These are phyloP conservation scores for Prionace glauca DNA, from an alignment of 2,797 vertebrate genomes.

Conservation along the genomic window DNA sequence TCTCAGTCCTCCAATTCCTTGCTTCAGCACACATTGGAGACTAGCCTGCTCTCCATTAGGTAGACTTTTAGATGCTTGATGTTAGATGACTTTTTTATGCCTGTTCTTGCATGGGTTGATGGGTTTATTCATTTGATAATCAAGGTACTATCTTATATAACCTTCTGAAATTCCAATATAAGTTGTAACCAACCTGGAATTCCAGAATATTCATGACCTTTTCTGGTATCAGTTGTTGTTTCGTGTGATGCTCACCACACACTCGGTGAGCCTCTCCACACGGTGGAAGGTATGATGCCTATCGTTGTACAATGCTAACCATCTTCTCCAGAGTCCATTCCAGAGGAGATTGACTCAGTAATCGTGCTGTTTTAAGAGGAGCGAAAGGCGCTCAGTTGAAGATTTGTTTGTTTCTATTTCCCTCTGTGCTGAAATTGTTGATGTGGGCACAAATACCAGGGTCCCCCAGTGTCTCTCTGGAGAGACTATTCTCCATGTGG, in stretches of 20 bases:
- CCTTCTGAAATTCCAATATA: not conserved
- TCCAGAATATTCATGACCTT: not conserved
- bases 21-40: constrained; percentile 45
- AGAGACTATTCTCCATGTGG: not conserved
- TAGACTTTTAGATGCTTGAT: constrained; percentile 29
- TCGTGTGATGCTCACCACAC: not conserved
- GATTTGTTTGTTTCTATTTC: not conserved
- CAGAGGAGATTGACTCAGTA: not conserved
- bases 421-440: not conserved
- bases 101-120: constrained; percentile 41
- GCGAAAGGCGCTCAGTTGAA: not conserved
- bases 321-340: not conserved
- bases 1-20: constrained; percentile 41
- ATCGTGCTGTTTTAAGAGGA: not conserved
- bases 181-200: not conserved
- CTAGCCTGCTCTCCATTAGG: constrained; percentile 45
- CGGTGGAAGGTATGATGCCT: not conserved
- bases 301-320: not conserved
- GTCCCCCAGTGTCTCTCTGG: not conserved
- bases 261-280: not conserved
- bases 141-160: not conserved
- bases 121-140: constrained; percentile 37
- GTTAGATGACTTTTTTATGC: constrained; percentile 30
- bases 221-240: not conserved
- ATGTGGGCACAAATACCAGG: not conserved